Conservation (phyloP, 2,113 vertebrate species). For the Alces alces region DNA sequence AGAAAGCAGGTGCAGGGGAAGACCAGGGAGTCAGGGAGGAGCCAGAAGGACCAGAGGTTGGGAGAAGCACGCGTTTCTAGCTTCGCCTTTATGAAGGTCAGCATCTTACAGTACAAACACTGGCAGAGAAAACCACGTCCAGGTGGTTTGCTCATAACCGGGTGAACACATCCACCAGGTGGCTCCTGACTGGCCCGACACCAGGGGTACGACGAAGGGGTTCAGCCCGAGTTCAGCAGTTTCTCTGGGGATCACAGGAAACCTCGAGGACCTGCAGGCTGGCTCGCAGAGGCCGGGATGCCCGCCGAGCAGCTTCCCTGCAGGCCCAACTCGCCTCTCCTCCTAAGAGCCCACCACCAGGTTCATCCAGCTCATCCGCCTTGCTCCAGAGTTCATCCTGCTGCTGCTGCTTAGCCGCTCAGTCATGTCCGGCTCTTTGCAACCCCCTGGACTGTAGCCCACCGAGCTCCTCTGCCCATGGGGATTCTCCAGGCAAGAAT, state of each 20-base stretch:
- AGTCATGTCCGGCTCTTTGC: neutral
- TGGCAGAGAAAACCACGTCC: neutral
- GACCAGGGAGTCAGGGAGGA: neutral
- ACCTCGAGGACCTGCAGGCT: neutral
- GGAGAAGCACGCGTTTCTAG: neutral
- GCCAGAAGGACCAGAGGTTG: fast-evolving
- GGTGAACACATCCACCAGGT: neutral
- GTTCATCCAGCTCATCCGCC: too few species aligned
- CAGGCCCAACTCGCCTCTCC: fast-evolving
- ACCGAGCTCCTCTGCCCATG: neutral
- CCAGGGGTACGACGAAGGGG: fast-evolving
- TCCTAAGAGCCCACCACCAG: neutral
- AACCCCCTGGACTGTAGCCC: neutral
- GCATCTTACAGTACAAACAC: neutral
- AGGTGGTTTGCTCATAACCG: fast-evolving
- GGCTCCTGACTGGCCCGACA: fast-evolving
- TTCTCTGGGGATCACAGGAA: fast-evolving
- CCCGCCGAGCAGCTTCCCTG: neutral
- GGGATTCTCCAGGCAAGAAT: neutral
- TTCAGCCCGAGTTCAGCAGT: neutral
- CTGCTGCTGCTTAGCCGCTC: neutral
- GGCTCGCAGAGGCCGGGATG: fast-evolving
- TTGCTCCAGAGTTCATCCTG: neutral
- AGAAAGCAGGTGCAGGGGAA: neutral
- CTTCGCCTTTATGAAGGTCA: too few species aligned